These are phyloP conservation scores for Mercenaria mercenaria DNA, from an alignment of 1,140 invertebrate genomes.

Conservation along the genomic window DNA sequence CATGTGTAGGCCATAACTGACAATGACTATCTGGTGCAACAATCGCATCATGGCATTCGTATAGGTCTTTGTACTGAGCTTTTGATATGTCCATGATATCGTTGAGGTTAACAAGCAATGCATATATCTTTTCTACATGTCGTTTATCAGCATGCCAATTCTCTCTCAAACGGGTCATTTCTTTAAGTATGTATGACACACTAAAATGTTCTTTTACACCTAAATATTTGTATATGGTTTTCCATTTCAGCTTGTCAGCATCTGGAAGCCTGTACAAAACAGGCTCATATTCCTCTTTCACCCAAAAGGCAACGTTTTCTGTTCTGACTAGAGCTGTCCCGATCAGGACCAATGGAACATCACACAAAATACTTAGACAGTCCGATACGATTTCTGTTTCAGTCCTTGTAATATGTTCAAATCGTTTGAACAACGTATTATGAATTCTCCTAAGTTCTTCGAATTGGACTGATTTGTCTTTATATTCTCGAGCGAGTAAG, in stretches of 20 bases:
- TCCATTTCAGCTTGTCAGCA: not conserved
- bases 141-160: not conserved
- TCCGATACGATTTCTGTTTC: not conserved
- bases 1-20: conserved; percentile 37
- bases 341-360: not conserved
- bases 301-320: not conserved
- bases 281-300: conserved; percentile 31
- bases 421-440: not conserved
- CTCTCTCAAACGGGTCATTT: not conserved
- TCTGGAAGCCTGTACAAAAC: not conserved
- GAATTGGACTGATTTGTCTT: not conserved
- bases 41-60: conserved; percentile 9
- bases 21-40: conserved; percentile 60
- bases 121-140: not conserved
- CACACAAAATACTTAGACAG: not conserved
- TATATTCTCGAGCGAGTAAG: not conserved
- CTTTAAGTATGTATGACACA: not conserved
- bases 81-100: not conserved
- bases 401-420: not conserved
- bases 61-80: not conserved
- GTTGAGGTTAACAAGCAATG: not conserved
- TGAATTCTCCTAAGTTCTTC: not conserved
- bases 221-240: not conserved
- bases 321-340: not conserved
- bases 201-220: conserved; percentile 23